Percentiles rank a stretch among this genome's conserved stretches.
Conservation (phyloP, 2,797 vertebrate genomes). For the Anniella stebbinsi region DNA sequence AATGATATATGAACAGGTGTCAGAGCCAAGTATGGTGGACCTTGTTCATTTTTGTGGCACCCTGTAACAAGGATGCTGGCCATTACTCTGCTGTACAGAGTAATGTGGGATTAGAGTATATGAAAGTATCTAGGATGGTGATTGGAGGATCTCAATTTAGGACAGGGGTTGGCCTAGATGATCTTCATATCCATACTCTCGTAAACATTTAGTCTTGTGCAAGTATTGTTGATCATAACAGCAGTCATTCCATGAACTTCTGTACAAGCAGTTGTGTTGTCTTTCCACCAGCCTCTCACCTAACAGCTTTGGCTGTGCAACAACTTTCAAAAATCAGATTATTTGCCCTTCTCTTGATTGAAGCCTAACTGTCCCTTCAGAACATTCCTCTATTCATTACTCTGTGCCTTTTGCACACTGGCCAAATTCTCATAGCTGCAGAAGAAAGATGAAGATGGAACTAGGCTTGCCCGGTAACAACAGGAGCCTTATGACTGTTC, state of each 20-base stretch:
- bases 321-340: neutral
- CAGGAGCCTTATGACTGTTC: neutral
- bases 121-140: neutral
- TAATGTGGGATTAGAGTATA: neutral
- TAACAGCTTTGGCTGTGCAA: neutral
- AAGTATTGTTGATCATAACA: neutral
- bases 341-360: neutral
- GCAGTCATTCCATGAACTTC: neutral
- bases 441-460: constrained; percentile 10
- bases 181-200: neutral
- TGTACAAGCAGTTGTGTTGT: neutral
- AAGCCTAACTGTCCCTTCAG: neutral
- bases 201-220: neutral
- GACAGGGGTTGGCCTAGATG: neutral
- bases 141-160: neutral
- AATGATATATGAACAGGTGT: neutral
- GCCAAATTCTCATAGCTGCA: neutral
- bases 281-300: neutral
- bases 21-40: neutral
- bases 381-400: neutral
- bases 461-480: neutral
- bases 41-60: neutral
- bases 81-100: neutral
- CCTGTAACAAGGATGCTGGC: neutral
- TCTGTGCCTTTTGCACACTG: neutral